These are phyloP conservation scores for Ophioninae sp. DNA, from an alignment of 2,888 invertebrate species.

Conservation along the genomic window DNA sequence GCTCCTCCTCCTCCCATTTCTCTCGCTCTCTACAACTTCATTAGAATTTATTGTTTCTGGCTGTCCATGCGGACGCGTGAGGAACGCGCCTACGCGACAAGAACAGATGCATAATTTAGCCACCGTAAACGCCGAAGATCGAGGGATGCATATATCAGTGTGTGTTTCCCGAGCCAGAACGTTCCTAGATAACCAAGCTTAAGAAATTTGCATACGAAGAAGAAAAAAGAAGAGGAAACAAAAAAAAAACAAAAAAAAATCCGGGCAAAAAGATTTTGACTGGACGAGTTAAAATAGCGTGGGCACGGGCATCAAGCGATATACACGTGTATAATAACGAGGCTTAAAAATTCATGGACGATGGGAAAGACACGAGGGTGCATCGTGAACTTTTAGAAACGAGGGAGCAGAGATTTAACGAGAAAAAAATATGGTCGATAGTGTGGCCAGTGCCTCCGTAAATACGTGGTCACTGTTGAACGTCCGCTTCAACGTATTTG, in stretches of 20 bases:
- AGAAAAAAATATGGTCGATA: conserved; percentile 37
- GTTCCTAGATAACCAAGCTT: neutral
- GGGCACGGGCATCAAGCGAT: conserved; percentile 20
- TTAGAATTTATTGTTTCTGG: conserved; percentile 37
- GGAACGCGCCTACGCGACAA: conserved; percentile 28
- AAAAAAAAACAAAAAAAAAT: neutral
- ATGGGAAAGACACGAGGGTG: neutral
- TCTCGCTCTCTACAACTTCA: conserved; percentile 26
- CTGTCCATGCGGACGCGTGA: conserved; percentile 10
- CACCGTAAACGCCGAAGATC: conserved; percentile 25
- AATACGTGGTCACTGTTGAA: conserved; percentile 35
- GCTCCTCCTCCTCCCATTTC: neutral
- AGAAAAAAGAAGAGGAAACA: neutral
- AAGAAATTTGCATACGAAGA: neutral
- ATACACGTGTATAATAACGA: conserved; percentile 3
- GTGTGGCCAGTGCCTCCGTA: conserved; percentile 21
- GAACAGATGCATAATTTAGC: conserved; percentile 28
- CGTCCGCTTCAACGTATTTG: neutral
- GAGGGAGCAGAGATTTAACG: conserved; percentile 7
- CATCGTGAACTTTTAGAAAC: conserved; percentile 34
- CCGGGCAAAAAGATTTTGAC: neutral
- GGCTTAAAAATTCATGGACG: conserved; percentile 1
- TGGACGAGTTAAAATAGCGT: conserved; percentile 3
- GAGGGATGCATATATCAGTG: conserved; percentile 11
- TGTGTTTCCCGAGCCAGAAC: conserved; percentile 16